Percentiles rank a stretch among this genome's conserved stretches.
Conservation (phyloP, 1,140 invertebrate genomes). For the Saccostrea glomerata region DNA sequence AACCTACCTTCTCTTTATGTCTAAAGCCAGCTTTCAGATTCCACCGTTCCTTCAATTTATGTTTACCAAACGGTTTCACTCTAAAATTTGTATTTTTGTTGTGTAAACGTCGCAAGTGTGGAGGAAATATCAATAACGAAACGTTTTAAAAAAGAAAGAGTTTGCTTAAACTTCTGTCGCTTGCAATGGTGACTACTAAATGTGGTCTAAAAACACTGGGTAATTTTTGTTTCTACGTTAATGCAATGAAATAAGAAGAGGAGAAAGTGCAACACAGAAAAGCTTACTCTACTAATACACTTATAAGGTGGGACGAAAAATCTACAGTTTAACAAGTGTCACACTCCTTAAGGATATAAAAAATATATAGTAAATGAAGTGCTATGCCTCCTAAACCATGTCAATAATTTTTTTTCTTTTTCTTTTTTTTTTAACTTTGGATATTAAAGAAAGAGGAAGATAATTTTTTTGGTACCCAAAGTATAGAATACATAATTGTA, state of each 20-base stretch:
- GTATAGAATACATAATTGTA: too few species aligned
- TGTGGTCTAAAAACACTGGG: not conserved
- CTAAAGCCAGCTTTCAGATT: not conserved
- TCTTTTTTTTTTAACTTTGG: too few species aligned
- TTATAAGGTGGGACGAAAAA: not conserved
- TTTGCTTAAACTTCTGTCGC: not conserved
- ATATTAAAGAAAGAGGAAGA: too few species aligned
- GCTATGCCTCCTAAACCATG: too few species aligned
- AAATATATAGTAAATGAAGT: too few species aligned
- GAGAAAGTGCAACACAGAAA: slow-evolving; percentile 21
- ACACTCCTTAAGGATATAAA: too few species aligned
- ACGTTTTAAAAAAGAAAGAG: too few species aligned
- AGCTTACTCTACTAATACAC: not conserved
- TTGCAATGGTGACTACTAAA: not conserved
- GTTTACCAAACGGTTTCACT: not conserved
- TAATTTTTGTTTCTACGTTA: slow-evolving; percentile 4
- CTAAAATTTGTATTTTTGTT: not conserved
- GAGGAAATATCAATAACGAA: too few species aligned
- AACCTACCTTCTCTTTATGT: not conserved
- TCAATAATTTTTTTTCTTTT: too few species aligned
- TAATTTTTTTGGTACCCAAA: too few species aligned
- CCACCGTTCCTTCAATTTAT: not conserved
- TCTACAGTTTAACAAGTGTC: not conserved
- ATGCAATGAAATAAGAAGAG: slow-evolving; percentile 19
- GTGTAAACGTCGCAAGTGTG: too few species aligned